Percentiles rank a stretch among this genome's conserved stretches.
These are phyloP conservation scores for Drosophila prosaltans DNA, from an alignment of 1,140 invertebrate species.

Conservation along the genomic window DNA sequence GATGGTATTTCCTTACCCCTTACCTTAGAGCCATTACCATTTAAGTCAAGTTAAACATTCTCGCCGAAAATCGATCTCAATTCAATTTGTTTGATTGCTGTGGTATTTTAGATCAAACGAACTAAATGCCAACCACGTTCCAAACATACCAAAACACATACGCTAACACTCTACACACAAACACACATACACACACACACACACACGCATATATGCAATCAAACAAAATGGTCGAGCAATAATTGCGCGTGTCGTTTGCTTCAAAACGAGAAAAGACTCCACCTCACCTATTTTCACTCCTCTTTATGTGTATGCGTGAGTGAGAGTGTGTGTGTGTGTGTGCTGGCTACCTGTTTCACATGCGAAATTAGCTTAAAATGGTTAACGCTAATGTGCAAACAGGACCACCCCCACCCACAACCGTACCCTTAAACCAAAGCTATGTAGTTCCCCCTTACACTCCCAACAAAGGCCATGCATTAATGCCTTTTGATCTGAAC, in stretches of 20 bases:
- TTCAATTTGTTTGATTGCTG: conserved; percentile 76
- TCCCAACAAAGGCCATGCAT: conserved; percentile 34
- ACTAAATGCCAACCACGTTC: conserved; percentile 70
- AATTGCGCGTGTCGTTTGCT: conserved; percentile 78
- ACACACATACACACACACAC: conserved; percentile 12
- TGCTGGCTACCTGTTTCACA: conserved; percentile 72
- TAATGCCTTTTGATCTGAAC: conserved; percentile 71
- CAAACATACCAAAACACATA: conserved; percentile 21
- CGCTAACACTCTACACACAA: conserved; percentile 14
- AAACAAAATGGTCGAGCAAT: conserved; percentile 75
- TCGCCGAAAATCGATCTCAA: conserved; percentile 69
- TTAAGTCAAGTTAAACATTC: conserved; percentile 47
- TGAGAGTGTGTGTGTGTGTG: conserved; percentile 15
- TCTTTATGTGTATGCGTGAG: conserved; percentile 5
- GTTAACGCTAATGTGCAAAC: conserved; percentile 68
- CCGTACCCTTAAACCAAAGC: neutral
- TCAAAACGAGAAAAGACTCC: conserved; percentile 60
- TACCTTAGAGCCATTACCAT: conserved; percentile 14
- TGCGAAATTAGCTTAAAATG: conserved; percentile 75
- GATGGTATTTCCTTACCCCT: neutral
- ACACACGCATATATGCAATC: conserved; percentile 40
- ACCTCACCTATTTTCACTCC: conserved; percentile 1
- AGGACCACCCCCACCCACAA: conserved; percentile 10
- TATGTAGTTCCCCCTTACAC: conserved; percentile 1
- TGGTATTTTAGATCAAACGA: conserved; percentile 68